phyloP scores from a whole-genome alignment of 2,113 vertebrate species.

The Pelobates fuscus region DNA sequence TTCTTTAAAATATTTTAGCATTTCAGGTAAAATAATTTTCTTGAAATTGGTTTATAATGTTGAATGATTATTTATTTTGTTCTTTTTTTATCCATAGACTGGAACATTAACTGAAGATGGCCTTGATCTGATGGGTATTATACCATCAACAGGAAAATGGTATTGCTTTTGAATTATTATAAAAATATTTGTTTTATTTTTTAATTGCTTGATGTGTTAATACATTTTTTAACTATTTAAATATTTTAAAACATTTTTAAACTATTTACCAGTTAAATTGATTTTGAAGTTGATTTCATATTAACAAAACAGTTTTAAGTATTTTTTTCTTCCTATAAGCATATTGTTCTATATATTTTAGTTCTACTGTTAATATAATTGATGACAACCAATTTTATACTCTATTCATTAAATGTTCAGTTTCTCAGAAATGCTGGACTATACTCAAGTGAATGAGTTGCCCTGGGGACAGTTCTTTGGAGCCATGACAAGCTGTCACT shows the following conservation, averaged over 20 bases:
- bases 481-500: slow-evolving; percentile 48
- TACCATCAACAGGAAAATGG: slow-evolving; percentile 64
- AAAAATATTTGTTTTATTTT: not conserved
- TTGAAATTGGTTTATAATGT: too few relatives aligned
- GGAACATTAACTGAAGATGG: slow-evolving; percentile 78
- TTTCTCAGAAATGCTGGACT: slow-evolving; percentile 39
- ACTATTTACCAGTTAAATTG: too few relatives aligned
- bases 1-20: too few relatives aligned
- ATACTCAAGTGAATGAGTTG: not conserved
- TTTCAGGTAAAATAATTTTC: too few relatives aligned
- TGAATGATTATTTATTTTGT: not conserved
- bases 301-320: too few relatives aligned
- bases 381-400: not conserved
- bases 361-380: too few relatives aligned
- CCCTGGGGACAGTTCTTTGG: slow-evolving; percentile 29
- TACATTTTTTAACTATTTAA: too few relatives aligned
- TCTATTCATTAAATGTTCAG: slow-evolving; percentile 19
- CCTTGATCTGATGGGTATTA: slow-evolving; percentile 73
- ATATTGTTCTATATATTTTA: too few relatives aligned
- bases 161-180: slow-evolving; percentile 49
- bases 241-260: too few relatives aligned
- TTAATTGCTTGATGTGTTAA: not conserved
- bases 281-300: too few relatives aligned
- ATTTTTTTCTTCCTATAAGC: too few relatives aligned
- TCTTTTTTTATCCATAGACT: slow-evolving; percentile 63